A percentile compares a stretch with the other conserved stretches of the same genome.
Evolutionary conservation across 37 sponge, comb jelly and placozoan genomes (phyloP).

Genomic region (Spongia lamella): DNA sequence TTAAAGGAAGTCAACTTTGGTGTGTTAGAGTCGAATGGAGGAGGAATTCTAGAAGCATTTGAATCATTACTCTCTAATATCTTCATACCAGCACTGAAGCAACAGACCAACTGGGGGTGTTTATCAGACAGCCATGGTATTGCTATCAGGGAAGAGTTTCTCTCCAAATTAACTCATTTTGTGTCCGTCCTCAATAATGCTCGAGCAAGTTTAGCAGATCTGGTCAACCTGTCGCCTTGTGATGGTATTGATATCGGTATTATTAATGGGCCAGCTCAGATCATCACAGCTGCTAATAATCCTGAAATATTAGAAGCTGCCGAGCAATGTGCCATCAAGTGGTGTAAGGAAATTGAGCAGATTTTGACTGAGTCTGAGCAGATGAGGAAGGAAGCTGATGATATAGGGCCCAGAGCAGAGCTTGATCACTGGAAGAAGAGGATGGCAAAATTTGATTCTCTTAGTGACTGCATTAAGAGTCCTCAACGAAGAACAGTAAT

Average conservation of each 20-base stretch:
- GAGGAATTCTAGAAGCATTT: conserved; percentile 66
- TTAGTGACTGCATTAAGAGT: conserved; percentile 80
- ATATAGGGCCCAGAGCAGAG: conserved; percentile 92
- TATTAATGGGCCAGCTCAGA: conserved; percentile 48
- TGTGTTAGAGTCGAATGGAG: conserved; percentile 58
- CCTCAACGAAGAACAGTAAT: conserved; percentile 82
- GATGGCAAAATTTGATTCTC: conserved; percentile 95
- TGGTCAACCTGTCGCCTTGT: conserved; percentile 71
- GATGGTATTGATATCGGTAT: conserved; percentile 23
- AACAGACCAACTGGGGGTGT: conserved; percentile 61
- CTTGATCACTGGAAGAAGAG: conserved; percentile 99
- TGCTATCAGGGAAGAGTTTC: conserved; percentile 67
- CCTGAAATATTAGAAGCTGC: conserved; percentile 87
- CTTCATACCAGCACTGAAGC: conserved; percentile 76
- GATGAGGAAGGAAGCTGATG: conserved; percentile 97
- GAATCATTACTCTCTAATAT: conserved; percentile 57
- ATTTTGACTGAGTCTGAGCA: conserved; percentile 94
- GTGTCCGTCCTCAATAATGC: conserved; percentile 87
- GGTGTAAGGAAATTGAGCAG: conserved; percentile 96
- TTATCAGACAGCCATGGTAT: conserved; percentile 48
- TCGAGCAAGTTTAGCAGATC: conserved; percentile 83
- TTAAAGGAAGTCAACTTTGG: conserved; percentile 68
- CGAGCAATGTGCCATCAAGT: conserved; percentile 67
- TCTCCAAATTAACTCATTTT: conserved; percentile 73
- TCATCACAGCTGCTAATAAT: conserved; percentile 65